Evolutionary conservation across 2,113 vertebrate genomes (phyloP).

Genomic region (Buteo buteo): DNA sequence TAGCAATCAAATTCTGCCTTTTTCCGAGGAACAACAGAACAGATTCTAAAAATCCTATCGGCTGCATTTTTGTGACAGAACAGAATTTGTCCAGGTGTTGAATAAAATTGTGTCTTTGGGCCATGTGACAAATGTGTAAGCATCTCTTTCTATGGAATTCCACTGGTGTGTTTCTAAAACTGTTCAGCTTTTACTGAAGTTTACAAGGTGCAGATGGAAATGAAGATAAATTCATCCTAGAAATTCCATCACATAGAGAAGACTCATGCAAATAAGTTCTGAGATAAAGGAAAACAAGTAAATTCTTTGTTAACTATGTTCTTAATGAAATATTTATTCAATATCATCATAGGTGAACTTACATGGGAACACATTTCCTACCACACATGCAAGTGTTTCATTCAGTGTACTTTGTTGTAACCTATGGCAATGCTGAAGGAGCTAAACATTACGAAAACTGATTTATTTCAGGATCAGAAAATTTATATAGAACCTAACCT

Average conservation of each 20-base stretch:
- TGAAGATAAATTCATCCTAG: neutral
- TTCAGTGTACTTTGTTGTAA: constrained; percentile 25
- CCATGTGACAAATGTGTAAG: neutral
- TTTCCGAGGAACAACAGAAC: neutral
- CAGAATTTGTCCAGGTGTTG: neutral
- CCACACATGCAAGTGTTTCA: neutral
- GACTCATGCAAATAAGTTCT: neutral
- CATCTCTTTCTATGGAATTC: neutral
- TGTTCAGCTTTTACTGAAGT: neutral
- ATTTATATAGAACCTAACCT: constrained; percentile 65
- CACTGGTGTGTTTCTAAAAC: neutral
- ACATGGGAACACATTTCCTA: constrained; percentile 4
- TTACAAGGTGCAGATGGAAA: neutral
- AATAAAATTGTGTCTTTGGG: neutral
- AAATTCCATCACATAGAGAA: neutral
- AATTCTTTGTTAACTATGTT: neutral
- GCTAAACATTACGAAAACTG: constrained; percentile 35
- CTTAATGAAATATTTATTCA: constrained; percentile 64
- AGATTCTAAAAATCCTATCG: neutral
- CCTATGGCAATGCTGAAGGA: constrained; percentile 12
- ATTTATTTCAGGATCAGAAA: constrained; percentile 57
- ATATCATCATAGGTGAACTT: neutral
- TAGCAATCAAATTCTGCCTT: neutral
- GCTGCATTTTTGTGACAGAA: neutral
- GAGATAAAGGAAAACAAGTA: constrained; percentile 2